A percentile compares a stretch with the other conserved stretches of the same genome.
Evolutionary conservation across 1,140 invertebrate genomes (phyloP).

Genomic region (Lethrus apterus): DNA sequence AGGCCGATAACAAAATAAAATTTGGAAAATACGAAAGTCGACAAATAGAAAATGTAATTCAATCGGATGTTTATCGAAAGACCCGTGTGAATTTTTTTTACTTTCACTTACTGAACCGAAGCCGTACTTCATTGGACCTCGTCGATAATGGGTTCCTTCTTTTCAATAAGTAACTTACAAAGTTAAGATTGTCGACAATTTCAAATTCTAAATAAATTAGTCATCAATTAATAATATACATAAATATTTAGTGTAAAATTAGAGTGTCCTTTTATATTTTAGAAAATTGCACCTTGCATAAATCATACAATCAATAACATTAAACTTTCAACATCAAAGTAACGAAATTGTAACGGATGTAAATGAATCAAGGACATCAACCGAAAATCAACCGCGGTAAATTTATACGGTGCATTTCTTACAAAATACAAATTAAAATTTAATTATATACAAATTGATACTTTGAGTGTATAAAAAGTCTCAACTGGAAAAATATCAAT

Average conservation of each 20-base stretch:
- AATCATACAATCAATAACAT: no score
- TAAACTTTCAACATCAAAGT: no score
- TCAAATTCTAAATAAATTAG: no score
- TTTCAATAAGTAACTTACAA: slow-evolving; percentile 13
- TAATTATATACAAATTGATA: no score
- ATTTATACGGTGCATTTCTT: no score
- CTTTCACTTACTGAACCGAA: slow-evolving; percentile 5
- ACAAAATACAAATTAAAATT: no score
- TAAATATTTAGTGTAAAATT: slow-evolving; percentile 9
- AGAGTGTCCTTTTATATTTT: slow-evolving; percentile 10
- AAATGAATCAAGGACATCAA: no score
- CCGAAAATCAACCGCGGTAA: no score
- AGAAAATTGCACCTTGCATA: slow-evolving; percentile 7
- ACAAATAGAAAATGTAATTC: slow-evolving; percentile 10
- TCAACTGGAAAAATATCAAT: no score
- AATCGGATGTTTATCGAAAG: slow-evolving; percentile 12
- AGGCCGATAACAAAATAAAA: no score
- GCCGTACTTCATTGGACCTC: slow-evolving; percentile 10
- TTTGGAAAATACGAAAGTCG: not conserved
- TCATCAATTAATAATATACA: not conserved
- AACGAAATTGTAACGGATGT: no score
- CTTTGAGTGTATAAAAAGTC: no score
- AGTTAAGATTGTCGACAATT: slow-evolving; percentile 7
- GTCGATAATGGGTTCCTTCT: not conserved
- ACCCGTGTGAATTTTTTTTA: slow-evolving; percentile 10